Base-by-base conservation (phyloP, 2,113 vertebrate species). In the Nerophis lumbriciformis region DNA sequence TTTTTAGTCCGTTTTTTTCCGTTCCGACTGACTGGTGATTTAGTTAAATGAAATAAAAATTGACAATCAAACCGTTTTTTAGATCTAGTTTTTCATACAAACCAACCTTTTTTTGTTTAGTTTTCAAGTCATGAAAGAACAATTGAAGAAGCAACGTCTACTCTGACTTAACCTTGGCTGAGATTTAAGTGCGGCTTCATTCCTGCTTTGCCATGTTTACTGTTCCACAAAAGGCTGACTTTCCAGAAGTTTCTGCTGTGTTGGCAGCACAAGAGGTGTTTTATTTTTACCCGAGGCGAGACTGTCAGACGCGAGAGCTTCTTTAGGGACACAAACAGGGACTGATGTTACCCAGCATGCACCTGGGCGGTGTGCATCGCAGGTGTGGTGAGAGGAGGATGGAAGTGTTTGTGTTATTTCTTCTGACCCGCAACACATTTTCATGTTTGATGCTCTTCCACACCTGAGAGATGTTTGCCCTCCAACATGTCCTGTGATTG, bases 271-370 rank as follows among this genome's bases (percentile, higher is more conserved):
- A 19, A 8, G 6, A 9, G 10, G 38, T 21, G 38, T 21, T 57
- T 57, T 44, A 57, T 57, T 44, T 57, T 57, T 42, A 57, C 53
- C 53, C 39, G 8, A n/a, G 38, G 53, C 37, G 55, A 57, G 55
- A 38, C 55, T 57, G 55, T 57, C 55, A 44, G 55, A 10, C 16
- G 11, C 55, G 2, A 39, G 15, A 13, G 10, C 5, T 16, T 57
- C 55, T 57, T 57, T 16, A 4, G 55, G 16, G 55, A 57, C 39
- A 21, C 13, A 57, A 57, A 44, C 39, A 44, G 10, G 42, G 42
- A 21, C n/a, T 8, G 55, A 44, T 6, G 38, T 13, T 19, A 7
- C n/a, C 55, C 38, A 12, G 12, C n/a, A 38, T 6, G 10, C 55
- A 21, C 55, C 15, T 38, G 36, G 36, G 36, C 9, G 53, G 53